Evolutionary conservation across 2,113 vertebrate genomes (phyloP).

Genomic region (Bothrops jararaca): DNA sequence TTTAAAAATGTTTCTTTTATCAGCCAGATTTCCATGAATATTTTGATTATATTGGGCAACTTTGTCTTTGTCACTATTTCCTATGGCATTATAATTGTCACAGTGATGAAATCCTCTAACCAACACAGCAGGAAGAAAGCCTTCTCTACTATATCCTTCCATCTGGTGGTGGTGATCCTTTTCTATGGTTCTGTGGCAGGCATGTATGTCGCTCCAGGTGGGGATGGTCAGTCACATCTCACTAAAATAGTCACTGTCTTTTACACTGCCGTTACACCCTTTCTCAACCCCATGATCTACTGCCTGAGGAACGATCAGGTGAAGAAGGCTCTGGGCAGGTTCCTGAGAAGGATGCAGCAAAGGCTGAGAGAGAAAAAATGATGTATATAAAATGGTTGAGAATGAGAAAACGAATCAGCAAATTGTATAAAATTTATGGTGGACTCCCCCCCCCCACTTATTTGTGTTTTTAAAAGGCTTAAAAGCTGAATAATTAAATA

Average conservation of each 20-base stretch:
- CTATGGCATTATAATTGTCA: slow-evolving; percentile 22
- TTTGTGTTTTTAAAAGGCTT: background rate
- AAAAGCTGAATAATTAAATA: background rate
- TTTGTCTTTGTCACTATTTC: background rate
- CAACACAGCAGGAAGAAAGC: slow-evolving; percentile 30
- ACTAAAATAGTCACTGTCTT: background rate
- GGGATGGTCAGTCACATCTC: background rate
- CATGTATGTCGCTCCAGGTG: slow-evolving; percentile 47
- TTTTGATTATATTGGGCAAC: background rate
- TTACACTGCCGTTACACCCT: background rate
- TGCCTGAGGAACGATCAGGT: slow-evolving; percentile 1
- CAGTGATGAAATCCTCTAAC: background rate
- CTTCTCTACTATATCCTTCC: slow-evolving; percentile 51
- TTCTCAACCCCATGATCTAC: slow-evolving; percentile 36
- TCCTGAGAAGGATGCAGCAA: slow-evolving; percentile 33
- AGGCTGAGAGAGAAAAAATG: background rate
- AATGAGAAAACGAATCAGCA: background rate
- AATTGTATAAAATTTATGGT: background rate
- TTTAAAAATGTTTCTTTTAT: background rate
- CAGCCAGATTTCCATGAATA: background rate
- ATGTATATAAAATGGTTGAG: background rate
- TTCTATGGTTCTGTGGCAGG: slow-evolving; percentile 52
- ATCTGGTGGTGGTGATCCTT: slow-evolving; percentile 45
- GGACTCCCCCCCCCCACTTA: background rate
- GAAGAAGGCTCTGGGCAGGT: slow-evolving; percentile 36